A percentile compares a stretch with the other conserved stretches of the same genome.
These are phyloP conservation scores for Pygoscelis antarcticus DNA, from an alignment of 2,113 vertebrate genomes.

Conservation along the genomic window DNA sequence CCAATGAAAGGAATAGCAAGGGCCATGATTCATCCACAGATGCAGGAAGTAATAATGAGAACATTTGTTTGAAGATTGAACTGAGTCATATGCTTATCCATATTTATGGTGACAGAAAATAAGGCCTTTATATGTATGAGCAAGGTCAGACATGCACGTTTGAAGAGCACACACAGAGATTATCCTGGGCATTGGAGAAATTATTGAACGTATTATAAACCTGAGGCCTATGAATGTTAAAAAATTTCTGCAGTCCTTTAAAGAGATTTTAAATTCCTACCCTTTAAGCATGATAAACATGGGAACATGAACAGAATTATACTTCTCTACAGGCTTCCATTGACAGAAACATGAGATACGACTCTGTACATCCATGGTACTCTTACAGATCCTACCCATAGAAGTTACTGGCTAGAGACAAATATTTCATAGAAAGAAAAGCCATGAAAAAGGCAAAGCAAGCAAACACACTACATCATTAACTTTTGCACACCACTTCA, in stretches of 20 bases:
- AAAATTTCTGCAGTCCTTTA: not conserved
- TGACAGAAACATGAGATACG: not conserved
- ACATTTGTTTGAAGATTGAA: constrained; percentile 4
- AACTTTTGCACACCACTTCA: not conserved
- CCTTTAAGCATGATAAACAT: not conserved
- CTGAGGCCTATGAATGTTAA: not conserved
- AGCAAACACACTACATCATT: not conserved
- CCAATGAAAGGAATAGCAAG: not conserved
- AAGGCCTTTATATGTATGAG: not conserved
- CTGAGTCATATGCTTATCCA: constrained; percentile 43
- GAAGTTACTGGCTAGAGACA: not conserved
- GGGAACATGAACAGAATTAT: not conserved
- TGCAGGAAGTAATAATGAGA: constrained; percentile 35
- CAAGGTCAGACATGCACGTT: not conserved
- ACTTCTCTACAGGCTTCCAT: not conserved
- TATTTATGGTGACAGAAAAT: constrained; percentile 27
- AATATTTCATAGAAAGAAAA: not conserved
- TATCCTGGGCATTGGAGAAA: not conserved
- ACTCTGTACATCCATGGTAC: not conserved
- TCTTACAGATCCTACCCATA: not conserved
- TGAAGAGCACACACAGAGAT: not conserved
- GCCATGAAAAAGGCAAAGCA: not conserved
- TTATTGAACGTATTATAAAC: not conserved
- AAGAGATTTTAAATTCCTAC: not conserved
- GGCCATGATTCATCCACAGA: constrained; percentile 42